Conservation (phyloP, 2,888 invertebrate genomes). For the Tenthredo distinguenda region DNA sequence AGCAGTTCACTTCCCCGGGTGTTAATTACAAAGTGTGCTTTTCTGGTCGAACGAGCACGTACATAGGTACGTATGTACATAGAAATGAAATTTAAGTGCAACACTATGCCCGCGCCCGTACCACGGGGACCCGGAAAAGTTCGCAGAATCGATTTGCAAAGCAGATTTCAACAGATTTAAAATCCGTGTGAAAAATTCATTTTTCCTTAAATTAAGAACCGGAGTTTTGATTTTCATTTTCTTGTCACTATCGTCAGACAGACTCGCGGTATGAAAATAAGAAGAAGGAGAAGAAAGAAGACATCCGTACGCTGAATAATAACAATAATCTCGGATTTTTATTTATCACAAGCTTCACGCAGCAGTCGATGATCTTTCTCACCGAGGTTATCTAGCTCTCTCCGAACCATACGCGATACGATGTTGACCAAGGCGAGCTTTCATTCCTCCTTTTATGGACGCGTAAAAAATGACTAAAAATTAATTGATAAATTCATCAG, state of each 20-base stretch:
- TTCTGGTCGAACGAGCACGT: neutral
- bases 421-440: neutral
- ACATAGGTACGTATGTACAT: neutral
- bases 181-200: neutral
- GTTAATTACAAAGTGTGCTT: slow-evolving; percentile 30
- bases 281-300: neutral
- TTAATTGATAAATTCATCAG: neutral
- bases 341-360: neutral
- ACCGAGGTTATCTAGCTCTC: neutral
- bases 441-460: neutral
- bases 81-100: neutral
- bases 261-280: no score
- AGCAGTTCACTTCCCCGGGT: slow-evolving; percentile 10
- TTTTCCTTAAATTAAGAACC: neutral
- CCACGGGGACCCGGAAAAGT: neutral
- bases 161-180: neutral
- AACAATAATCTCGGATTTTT: neutral
- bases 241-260: no score
- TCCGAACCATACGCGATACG: neutral
- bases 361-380: neutral
- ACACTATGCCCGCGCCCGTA: neutral
- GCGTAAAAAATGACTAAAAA: neutral
- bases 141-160: neutral
- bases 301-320: neutral
- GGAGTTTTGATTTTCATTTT: neutral